Conservation (phyloP, 2,113 vertebrate species). For the Galeopterus variegatus region DNA sequence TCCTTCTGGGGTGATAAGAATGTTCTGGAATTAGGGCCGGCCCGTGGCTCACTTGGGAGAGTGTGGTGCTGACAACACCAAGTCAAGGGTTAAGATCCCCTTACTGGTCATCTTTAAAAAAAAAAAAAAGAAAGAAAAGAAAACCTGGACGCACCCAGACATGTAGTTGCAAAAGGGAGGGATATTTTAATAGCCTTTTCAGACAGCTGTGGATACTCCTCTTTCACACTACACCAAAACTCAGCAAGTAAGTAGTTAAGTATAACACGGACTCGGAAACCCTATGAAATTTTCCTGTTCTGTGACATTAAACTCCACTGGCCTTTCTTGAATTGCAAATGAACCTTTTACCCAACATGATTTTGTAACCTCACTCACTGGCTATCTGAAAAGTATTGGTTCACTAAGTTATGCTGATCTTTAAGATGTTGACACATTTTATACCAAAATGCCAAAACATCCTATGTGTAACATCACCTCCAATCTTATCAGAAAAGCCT, state of each 20-base stretch:
- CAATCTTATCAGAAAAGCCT: neutral
- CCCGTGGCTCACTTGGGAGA: too few species aligned
- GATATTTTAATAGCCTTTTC: slow-evolving; percentile 33
- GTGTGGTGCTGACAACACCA: too few species aligned
- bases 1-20: neutral
- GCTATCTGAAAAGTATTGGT: slow-evolving; percentile 2
- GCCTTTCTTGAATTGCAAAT: slow-evolving; percentile 47
- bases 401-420: neutral
- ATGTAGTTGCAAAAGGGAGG: neutral
- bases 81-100: too few species aligned
- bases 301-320: slow-evolving; percentile 34
- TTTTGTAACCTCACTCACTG: neutral
- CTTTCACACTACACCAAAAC: neutral
- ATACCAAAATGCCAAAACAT: neutral
- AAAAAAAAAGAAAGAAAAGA: neutral
- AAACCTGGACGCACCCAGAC: neutral
- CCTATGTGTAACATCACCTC: neutral
- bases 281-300: neutral
- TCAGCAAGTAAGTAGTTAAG: neutral
- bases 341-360: neutral
- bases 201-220: neutral
- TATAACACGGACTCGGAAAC: neutral
- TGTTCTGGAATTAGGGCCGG: neutral
- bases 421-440: neutral
- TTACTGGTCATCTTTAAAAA: too few species aligned